Evolutionary conservation across 2,797 vertebrate genomes (phyloP).

Genomic region (Enteromius unitaeniatus): DNA sequence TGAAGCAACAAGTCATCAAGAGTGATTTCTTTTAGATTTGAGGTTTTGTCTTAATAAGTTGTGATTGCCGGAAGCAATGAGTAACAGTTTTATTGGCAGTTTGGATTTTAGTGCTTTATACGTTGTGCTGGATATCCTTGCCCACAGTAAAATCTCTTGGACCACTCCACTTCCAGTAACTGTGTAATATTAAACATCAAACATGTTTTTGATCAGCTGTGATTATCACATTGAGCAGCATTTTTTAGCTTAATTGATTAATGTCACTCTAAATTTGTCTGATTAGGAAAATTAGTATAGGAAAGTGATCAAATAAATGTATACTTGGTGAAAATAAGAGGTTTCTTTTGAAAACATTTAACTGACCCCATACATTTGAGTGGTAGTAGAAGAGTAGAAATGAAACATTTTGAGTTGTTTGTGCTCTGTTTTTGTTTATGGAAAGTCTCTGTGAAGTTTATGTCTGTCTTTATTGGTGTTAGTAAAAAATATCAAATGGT

Average conservation of each 20-base stretch:
- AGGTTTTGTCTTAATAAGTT: not conserved
- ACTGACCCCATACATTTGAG: not conserved
- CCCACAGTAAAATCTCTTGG: no score
- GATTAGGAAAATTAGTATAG: not conserved
- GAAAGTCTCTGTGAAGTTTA: not conserved
- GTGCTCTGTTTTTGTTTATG: not conserved
- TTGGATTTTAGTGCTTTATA: not conserved
- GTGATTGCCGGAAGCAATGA: not conserved
- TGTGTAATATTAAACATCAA: no score
- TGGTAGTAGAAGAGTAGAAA: not conserved
- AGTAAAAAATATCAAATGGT: no score
- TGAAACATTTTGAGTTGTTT: not conserved
- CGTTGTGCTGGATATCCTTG: not conserved
- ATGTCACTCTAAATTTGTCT: not conserved
- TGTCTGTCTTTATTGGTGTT: no score
- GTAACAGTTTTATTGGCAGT: not conserved
- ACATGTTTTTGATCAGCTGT: not conserved
- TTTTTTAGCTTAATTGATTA: not conserved
- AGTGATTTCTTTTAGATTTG: not conserved
- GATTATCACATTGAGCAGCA: not conserved
- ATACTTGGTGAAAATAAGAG: not conserved
- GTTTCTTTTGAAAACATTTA: not conserved
- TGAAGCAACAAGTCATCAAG: conserved; percentile 11
- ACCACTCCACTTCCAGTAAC: no score
- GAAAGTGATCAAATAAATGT: not conserved